Conservation (phyloP, 1,140 invertebrate species). For the Ceratitis capitata region DNA sequence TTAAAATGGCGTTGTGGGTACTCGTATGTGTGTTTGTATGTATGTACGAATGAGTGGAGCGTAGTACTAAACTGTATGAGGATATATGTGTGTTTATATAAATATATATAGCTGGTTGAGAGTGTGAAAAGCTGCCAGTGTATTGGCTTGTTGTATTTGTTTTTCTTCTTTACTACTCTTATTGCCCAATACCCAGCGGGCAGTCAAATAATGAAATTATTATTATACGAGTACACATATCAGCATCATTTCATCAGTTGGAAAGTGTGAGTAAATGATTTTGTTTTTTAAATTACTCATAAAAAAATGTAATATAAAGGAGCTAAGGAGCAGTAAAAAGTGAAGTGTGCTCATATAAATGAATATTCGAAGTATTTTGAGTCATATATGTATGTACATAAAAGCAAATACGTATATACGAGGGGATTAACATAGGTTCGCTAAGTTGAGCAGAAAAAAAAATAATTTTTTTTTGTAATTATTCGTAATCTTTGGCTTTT, state of each 20-base stretch:
- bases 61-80: too few species aligned
- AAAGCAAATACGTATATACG: too few species aligned
- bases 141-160: neutral
- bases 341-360: neutral
- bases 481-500: too few species aligned
- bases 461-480: too few species aligned
- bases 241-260: neutral
- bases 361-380: too few species aligned
- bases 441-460: too few species aligned
- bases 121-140: neutral
- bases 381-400: too few species aligned
- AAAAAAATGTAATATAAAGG: neutral
- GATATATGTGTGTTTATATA: neutral
- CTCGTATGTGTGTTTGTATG: neutral
- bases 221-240: neutral
- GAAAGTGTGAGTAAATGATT: neutral
- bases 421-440: too few species aligned
- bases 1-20: too few species aligned
- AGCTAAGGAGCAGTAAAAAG: neutral
- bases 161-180: too few species aligned
- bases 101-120: neutral
- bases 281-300: conserved; percentile 8
- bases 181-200: conserved; percentile 5
- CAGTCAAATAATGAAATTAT: conserved; percentile 18
- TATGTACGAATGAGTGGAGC: neutral